Percentiles rank a stretch among this genome's conserved stretches.
phyloP scores from a whole-genome alignment of 2,888 invertebrate species.

The Trichogramma evanescens region DNA sequence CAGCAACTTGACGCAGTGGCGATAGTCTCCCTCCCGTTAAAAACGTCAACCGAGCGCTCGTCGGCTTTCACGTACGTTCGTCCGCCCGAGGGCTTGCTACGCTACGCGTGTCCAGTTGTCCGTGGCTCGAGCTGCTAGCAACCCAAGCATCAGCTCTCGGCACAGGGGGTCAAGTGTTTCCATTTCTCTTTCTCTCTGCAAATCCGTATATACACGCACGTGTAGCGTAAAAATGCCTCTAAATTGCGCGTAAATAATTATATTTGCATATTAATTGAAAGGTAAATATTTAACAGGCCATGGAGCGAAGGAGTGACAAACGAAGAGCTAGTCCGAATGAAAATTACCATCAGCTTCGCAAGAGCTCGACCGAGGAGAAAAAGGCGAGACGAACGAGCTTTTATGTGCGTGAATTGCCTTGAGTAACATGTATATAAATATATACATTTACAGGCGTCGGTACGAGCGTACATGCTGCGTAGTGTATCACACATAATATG shows the following conservation, averaged over 20 bases:
- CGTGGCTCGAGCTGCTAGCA: no score
- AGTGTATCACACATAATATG: no score
- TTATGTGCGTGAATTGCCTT: no score
- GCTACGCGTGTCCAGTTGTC: no score
- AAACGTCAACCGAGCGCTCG: conserved; percentile 12
- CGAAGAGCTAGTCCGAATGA: conserved; percentile 14
- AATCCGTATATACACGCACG: conserved; percentile 19
- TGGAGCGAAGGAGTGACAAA: conserved; percentile 17
- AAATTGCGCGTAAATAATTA: conserved; percentile 49
- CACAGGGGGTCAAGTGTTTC: conserved; percentile 22
- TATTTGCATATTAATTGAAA: conserved; percentile 49
- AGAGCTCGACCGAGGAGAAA: conserved; percentile 8
- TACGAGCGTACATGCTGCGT: no score
- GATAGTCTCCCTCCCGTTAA: conserved; percentile 4
- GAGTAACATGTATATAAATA: no score
- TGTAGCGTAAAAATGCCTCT: conserved; percentile 42
- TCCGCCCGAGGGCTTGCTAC: conserved; percentile 4
- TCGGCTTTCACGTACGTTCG: conserved; percentile 15
- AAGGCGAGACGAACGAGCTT: neutral
- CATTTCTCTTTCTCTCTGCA: neutral
- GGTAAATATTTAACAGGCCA: conserved; percentile 46
- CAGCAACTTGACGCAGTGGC: neutral
- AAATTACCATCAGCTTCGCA: conserved; percentile 4
- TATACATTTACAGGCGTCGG: no score
- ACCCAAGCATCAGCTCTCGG: conserved; percentile 8